Percentiles rank a stretch among this genome's conserved stretches.
Conservation (phyloP, 1,140 invertebrate genomes). For the Trichogramma pretiosum region DNA sequence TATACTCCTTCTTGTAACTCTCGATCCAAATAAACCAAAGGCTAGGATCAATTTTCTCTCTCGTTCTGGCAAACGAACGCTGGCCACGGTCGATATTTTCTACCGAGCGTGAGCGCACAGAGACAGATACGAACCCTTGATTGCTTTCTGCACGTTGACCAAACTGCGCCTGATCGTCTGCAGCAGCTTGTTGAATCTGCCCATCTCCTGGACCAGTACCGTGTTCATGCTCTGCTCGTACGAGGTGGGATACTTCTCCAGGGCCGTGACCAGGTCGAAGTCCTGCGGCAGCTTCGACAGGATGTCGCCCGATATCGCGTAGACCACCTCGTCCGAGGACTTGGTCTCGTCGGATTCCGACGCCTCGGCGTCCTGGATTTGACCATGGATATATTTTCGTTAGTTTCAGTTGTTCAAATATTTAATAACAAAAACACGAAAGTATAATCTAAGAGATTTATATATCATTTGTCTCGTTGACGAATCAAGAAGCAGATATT, state of each 20-base stretch:
- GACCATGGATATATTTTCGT: too few species aligned
- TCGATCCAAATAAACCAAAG: too few species aligned
- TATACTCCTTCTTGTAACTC: too few species aligned
- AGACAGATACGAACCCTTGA: slow-evolving; percentile 66
- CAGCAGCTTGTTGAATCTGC: slow-evolving; percentile 76
- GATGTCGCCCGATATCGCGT: slow-evolving; percentile 63
- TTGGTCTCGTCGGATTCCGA: slow-evolving; percentile 39
- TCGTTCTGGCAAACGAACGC: too few species aligned
- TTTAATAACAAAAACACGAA: slow-evolving; percentile 10
- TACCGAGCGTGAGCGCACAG: too few species aligned
- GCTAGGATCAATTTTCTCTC: too few species aligned
- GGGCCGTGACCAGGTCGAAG: slow-evolving; percentile 59
- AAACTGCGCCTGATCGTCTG: slow-evolving; percentile 66
- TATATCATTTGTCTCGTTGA: not conserved
- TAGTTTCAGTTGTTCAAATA: slow-evolving; percentile 3
- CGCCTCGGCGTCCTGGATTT: slow-evolving; percentile 38
- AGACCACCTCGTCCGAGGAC: slow-evolving; percentile 62
- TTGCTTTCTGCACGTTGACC: slow-evolving; percentile 72
- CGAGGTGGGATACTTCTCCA: slow-evolving; percentile 68
- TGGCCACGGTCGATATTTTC: too few species aligned
- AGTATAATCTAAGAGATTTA: slow-evolving; percentile 12
- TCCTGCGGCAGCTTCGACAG: slow-evolving; percentile 64
- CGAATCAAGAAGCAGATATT: slow-evolving; percentile 6
- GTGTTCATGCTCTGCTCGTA: slow-evolving; percentile 87
- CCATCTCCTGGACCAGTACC: slow-evolving; percentile 91